Evolutionary conservation across 2,797 vertebrate genomes (phyloP), one percentile per base, ranked within the genome.

Genomic region (Ctenopoma multispine): DNA sequence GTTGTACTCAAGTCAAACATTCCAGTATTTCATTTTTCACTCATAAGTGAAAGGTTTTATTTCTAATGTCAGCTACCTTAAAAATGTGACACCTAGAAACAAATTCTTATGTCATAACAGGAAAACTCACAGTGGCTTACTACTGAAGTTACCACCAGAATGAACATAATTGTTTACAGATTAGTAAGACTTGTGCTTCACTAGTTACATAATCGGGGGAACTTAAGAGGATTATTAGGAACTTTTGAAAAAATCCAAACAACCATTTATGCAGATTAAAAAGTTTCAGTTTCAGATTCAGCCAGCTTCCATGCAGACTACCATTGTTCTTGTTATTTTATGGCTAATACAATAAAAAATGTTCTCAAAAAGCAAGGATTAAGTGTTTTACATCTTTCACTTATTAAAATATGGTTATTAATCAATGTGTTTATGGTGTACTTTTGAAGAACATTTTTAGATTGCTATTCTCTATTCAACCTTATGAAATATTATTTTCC

Each of bases 31-130:
- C 55, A 43, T 60, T 75, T 67, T 63, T 4, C 48, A 68, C 36
- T 44, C 12, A 2, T 61, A 21, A 50, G 53, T 29, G 13, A 71
- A 75, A 68, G 8, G 8, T 70, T 76, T 78, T 17, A 57, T 72
- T 65, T 41, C 47, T 65, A 50, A 63, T 61, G 60, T 55, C 43
- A 72, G 53, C 21, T 13, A 31, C 24, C 23, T 57, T 57, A 70
- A 72, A 67, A 75, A 80, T 75, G 50, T 68, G 54, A 72, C 51
- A 61, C 69, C 49, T 63, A 60, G 36, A 74, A 64, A 76, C 29
- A 75, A 75, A 79, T 71, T 48, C 43, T 44, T 63, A 44, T 68
- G 27, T 65, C 24, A 77, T 69, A 61, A 63, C 12, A 57, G 43
- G 21, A 81, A 76, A 80, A 64, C 51, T 74, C 66, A 66, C 53